Percentiles rank a stretch among this genome's conserved stretches.
phyloP scores from a whole-genome alignment of 2,113 vertebrate species.

The Chroicocephalus ridibundus region DNA sequence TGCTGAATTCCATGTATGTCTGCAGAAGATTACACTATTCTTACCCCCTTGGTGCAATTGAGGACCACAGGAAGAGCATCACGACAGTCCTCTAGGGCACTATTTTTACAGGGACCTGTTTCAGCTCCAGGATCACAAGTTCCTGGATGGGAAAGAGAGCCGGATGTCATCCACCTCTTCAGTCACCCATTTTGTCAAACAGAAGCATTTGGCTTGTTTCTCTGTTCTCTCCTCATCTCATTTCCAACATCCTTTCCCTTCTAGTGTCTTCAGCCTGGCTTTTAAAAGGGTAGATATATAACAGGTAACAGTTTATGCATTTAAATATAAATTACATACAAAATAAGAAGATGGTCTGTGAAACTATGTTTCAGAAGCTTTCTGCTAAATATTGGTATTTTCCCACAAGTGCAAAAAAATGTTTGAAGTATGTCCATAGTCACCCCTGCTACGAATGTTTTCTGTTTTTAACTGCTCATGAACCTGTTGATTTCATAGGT shows the following conservation, averaged over 20 bases:
- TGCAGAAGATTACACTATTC: neutral
- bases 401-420: neutral
- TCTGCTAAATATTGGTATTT: neutral
- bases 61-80: neutral
- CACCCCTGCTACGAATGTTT: neutral
- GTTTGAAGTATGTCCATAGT: neutral
- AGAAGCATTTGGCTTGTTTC: neutral
- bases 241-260: neutral
- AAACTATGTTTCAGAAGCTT: neutral
- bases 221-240: neutral
- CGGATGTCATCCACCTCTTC: neutral
- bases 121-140: neutral
- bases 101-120: neutral
- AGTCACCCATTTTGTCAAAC: neutral
- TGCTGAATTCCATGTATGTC: neutral
- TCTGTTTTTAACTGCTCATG: slow-evolving; percentile 1
- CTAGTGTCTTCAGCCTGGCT: neutral
- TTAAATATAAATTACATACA: neutral
- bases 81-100: neutral
- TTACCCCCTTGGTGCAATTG: neutral
- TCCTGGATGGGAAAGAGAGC: neutral
- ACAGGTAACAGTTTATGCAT: neutral
- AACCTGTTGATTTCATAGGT: neutral
- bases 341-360: neutral
- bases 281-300: neutral